Evolutionary conservation across 2,888 invertebrate species (phyloP), one percentile per base, ranked within the genome.

Genomic region (Acanthococcus lagerstroemiae): DNA sequence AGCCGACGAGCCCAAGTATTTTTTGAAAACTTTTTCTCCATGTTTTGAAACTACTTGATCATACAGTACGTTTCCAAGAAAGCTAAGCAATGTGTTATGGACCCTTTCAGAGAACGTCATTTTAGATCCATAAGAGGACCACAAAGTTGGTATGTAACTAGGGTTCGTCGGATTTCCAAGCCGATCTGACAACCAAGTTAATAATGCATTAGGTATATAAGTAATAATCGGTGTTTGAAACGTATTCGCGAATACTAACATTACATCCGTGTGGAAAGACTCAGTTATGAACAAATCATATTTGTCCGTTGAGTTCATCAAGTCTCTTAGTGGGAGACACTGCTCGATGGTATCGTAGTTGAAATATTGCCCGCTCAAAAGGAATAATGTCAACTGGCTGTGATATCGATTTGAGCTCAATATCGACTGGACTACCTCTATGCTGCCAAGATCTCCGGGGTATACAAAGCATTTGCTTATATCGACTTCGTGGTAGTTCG

Each of bases 201-300:
- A 22, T 15, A 68, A 50, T 5, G 67, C 65, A n/a, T 71, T 70
- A 21, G 72, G 69, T 30, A 68, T 66, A 37, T 70, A 55, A 1
- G 68, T 52, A 6, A 71, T 67, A 6, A 70, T 48, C 0, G 72
- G 72, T 1, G 54, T 69, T 17, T 67, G 60, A 19, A 71, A 70
- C 57, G 67, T 70, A 37, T 69, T 65, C 0, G 69, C 69, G 25
- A 70, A 69, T 6, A 68, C 68, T 0, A 70, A n/a, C 46, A 68
- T 67, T 30, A 70, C 66, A 27, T 72, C 72, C 6, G 66, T 52
- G 9, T 69, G 68, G 52, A 72, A 72, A 2, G 70, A 67, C 58
- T 72, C 72, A 2, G 71, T 69, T 5, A 72, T 48, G 22, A 72
- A 57, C 17, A 72, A 30, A 60, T 72, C 72, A 58, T 67, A 72